Evolutionary conservation across 1,140 invertebrate genomes (phyloP), one percentile per base, ranked within the genome.

Genomic region (Ridgeia piscesae): DNA sequence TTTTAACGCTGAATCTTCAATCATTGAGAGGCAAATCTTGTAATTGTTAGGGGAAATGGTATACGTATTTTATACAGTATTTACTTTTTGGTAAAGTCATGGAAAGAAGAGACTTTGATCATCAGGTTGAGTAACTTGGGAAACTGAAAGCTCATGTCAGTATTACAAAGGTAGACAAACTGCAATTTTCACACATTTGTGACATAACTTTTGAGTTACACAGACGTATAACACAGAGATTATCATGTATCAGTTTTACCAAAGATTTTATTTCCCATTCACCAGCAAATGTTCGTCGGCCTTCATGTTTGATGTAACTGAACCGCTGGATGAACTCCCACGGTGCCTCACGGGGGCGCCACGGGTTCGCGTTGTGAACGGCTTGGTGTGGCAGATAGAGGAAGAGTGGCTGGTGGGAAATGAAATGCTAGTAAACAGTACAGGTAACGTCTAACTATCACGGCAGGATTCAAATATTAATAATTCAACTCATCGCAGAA

Each of bases 351-450:
- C 94, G 91, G 2, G 33, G 34, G 94, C 97, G 97, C 94, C 98
- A 97, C 0, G 97, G 97, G 96, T 98, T 98, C 1, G 97, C 98
- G 1, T 97, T 98, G 95, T 99, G 98, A 1, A 98, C 97, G 0
- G 98, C 98, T 0, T 97, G 97, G 95, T 99, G 98, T 0, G 98
- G 97, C 34, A 99, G 95, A 95, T 98, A 98, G 0, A 99, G 96
- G 95, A 99, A 99, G 50, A 99, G 94, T 0, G 98, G 98, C 50
- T 96, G 89, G 11, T 58, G 89, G 89, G n/a, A 90, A 21, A 77
- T 77, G 11, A 77, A 77, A 77, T 2, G 48, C 8, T 50, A 50
- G 21, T 50, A 50, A 50, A 50, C n/a, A n/a, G n/a, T n/a, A n/a
- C n/a, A n/a, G n/a, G n/a, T n/a, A n/a, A n/a, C n/a, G n/a, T n/a